phyloP scores from a whole-genome alignment of 2,113 vertebrate species.

The Hyla sarda region DNA sequence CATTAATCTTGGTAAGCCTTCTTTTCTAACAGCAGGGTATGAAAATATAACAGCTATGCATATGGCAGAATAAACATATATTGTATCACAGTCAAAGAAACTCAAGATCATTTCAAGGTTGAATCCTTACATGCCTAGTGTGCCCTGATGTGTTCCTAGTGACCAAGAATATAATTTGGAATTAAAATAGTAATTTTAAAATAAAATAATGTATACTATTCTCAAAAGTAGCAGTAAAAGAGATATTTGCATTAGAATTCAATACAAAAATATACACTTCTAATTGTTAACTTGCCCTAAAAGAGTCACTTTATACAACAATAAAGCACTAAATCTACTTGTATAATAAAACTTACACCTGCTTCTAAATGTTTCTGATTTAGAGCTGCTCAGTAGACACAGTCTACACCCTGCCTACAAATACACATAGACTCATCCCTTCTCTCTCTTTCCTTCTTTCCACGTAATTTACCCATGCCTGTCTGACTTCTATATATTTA shows the following conservation, averaged over 20 bases:
- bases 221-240: no score
- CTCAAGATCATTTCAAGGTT: conserved; percentile 56
- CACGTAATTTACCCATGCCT: no score
- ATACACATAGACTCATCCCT: no score
- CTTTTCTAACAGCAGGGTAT: conserved; percentile 54
- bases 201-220: not conserved
- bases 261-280: not conserved
- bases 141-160: not conserved
- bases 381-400: no score
- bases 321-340: not conserved
- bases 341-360: not conserved
- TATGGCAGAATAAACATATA: conserved; percentile 30
- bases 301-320: not conserved
- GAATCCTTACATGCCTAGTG: not conserved
- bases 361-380: no score
- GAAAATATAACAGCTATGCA: conserved; percentile 49
- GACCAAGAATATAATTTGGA: not conserved
- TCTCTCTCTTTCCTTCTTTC: no score
- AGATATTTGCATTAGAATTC: not conserved
- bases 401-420: no score
- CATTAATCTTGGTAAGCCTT: conserved; percentile 57
- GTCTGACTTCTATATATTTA: no score
- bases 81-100: conserved; percentile 26
- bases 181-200: not conserved
- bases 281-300: not conserved